Conservation (phyloP, 2,113 vertebrate species). For the Crotalus helleri region DNA sequence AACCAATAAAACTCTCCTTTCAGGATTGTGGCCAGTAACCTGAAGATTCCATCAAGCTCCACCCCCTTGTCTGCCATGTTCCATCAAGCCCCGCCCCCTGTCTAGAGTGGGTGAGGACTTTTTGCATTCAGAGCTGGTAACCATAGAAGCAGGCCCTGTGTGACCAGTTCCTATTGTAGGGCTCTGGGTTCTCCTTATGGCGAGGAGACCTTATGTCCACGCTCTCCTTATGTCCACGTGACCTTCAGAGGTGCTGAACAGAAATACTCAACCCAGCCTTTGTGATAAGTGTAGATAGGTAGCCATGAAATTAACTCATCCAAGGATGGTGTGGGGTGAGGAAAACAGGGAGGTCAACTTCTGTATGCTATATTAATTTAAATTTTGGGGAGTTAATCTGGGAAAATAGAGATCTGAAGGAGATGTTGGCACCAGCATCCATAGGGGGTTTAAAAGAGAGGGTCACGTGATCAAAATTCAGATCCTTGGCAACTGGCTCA, state of each 20-base stretch:
- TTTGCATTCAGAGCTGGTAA: background rate
- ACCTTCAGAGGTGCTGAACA: background rate
- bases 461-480: too few relatives aligned
- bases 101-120: background rate
- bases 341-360: background rate
- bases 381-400: background rate
- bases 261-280: background rate
- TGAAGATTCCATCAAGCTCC: background rate
- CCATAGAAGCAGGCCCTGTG: background rate
- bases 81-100: background rate
- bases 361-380: background rate
- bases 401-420: background rate
- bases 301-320: background rate
- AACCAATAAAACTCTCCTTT: background rate
- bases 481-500: too few relatives aligned
- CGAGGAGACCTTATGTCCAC: background rate
- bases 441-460: background rate
- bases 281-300: background rate
- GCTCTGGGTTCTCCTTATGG: background rate
- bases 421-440: background rate
- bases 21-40: background rate
- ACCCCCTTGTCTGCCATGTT: background rate
- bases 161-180: background rate
- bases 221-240: background rate
- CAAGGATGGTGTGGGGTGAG: background rate